These are phyloP conservation scores for Odontesthes bonariensis DNA, from an alignment of 2,113 vertebrate genomes.

Conservation along the genomic window DNA sequence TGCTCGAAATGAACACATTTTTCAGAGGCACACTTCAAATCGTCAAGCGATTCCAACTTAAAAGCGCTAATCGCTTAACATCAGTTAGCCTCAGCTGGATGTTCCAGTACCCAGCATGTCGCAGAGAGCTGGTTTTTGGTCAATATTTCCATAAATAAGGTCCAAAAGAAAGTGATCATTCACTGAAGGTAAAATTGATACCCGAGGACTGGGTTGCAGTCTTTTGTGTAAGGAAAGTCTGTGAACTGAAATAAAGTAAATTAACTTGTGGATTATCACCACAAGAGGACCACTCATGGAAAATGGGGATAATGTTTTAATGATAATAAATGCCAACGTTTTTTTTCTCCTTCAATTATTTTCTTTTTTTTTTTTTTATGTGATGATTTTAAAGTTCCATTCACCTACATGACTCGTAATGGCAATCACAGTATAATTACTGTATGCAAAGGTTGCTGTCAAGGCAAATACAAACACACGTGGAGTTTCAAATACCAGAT, in stretches of 20 bases:
- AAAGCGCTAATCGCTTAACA: slow-evolving; percentile 66
- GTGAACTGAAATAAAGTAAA: too few relatives aligned
- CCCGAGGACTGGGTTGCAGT: too few relatives aligned
- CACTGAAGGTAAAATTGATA: too few relatives aligned
- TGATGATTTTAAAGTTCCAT: too few relatives aligned
- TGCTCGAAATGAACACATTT: slow-evolving; percentile 38
- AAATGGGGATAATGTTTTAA: not conserved
- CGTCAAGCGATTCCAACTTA: slow-evolving; percentile 53
- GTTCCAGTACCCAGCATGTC: slow-evolving; percentile 13
- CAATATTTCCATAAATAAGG: not conserved
- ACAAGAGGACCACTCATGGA: not conserved
- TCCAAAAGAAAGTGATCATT: not conserved
- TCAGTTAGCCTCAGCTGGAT: slow-evolving; percentile 45
- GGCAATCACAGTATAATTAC: too few relatives aligned
- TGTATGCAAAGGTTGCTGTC: too few relatives aligned
- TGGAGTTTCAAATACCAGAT: too few relatives aligned
- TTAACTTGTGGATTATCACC: not conserved
- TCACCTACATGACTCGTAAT: too few relatives aligned
- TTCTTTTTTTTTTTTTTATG: too few relatives aligned
- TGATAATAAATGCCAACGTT: not conserved
- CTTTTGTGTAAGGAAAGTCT: too few relatives aligned
- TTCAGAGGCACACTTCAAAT: slow-evolving; percentile 42
- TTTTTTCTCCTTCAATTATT: too few relatives aligned
- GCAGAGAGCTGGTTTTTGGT: slow-evolving; percentile 2
- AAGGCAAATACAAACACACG: too few relatives aligned